Percentiles rank a stretch among this genome's conserved stretches.
Evolutionary conservation across 1,140 invertebrate species (phyloP).

Genomic region (Drosophila teissieri): DNA sequence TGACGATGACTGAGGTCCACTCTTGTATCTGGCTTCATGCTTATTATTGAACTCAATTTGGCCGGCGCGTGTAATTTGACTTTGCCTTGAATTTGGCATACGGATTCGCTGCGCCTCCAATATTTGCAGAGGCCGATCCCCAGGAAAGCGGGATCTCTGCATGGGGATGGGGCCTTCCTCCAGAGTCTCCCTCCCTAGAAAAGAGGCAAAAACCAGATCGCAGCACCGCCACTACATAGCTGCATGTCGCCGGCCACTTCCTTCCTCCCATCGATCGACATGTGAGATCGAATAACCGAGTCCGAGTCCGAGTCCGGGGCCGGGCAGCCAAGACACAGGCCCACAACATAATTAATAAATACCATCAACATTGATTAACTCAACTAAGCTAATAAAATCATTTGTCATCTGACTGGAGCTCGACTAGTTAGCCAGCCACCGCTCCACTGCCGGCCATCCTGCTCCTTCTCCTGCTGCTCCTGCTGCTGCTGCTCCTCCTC

Average conservation of each 20-base stretch:
- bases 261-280: constrained; percentile 56
- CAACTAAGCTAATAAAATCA: constrained; percentile 84
- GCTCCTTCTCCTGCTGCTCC: not conserved
- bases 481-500: not conserved
- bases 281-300: constrained; percentile 72
- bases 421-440: constrained; percentile 64
- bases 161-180: not conserved
- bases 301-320: constrained; percentile 15
- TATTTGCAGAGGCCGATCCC: constrained; percentile 57
- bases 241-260: constrained; percentile 57
- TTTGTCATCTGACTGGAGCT: constrained; percentile 80
- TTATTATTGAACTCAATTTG: constrained; percentile 82
- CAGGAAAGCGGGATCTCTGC: constrained; percentile 1
- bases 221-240: constrained; percentile 33
- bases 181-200: constrained; percentile 30
- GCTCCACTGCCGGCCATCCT: not conserved
- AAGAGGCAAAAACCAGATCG: constrained; percentile 32
- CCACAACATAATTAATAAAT: constrained; percentile 83
- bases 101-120: constrained; percentile 70
- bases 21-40: constrained; percentile 66
- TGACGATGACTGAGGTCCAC: constrained; percentile 74
- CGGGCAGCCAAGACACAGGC: constrained; percentile 39
- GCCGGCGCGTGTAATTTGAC: constrained; percentile 78
- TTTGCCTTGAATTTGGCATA: constrained; percentile 81
- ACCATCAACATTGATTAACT: constrained; percentile 83